Base-by-base conservation (phyloP, 2,888 invertebrate species). In the Patella pellucida region DNA sequence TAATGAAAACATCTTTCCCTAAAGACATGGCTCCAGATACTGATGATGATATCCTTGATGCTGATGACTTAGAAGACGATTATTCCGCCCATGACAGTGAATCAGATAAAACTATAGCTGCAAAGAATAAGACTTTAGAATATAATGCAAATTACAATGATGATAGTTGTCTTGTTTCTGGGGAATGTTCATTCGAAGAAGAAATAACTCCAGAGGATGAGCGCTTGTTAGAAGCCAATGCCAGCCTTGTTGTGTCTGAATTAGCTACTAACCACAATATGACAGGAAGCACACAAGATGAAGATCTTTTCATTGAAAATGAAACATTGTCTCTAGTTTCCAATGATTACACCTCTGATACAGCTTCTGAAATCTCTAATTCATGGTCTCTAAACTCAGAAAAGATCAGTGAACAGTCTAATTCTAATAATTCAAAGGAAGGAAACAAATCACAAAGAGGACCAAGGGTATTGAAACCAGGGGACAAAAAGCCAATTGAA, bases 271-370 rank as follows among this genome's bases (percentile, higher is more conserved):
- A 87, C 68, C 80, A 84, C 52, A 85, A 88, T 76, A 82, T 87
- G 69, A 81, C 82, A 16, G 89, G 89, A 71, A 89, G 89, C 79
- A 88, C 87, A 52, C 89, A 90, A n/a, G 90, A 91, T 62, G 92
- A 92, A 56, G 92, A 92, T 76, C 93, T 93, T 74, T 89, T 90
- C 77, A 87, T 92, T 74, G 94, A 94, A 80, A 93, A 93, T 82
- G 94, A 94, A 87, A 94, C 94, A 0, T 86, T 95, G 80, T 95
- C 95, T 86, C 89, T 94, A 68, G 94, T 95, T 1, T 94, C 95
- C 73, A 94, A 94, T 84, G 95, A 95, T 78, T 94, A 94, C 74
- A 94, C 94, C 83, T 94, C 94, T 31, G 94, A 95, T 87, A 92
- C 84, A 0, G 86, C 86, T 19, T 89, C 89, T 77, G 89, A 82